These are phyloP conservation scores for Mylabris sibirica DNA, from an alignment of 2,888 invertebrate genomes.

Conservation along the genomic window DNA sequence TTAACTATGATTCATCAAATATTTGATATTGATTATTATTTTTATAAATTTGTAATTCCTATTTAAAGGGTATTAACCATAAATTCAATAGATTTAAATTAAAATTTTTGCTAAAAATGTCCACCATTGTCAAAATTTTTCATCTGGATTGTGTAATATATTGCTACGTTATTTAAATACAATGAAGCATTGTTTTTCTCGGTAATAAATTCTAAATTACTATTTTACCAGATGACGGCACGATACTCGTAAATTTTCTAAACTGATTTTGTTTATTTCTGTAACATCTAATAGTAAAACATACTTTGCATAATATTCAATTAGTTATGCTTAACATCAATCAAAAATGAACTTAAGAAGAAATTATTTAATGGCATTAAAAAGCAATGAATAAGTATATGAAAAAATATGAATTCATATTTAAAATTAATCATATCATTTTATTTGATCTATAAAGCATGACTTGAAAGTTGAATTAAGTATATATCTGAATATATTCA, in stretches of 20 bases:
- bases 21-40: neutral
- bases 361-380: too few species aligned
- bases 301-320: neutral
- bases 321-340: neutral
- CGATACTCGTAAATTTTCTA: slow-evolving; percentile 12
- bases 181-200: slow-evolving; percentile 12
- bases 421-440: neutral
- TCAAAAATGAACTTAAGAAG: neutral
- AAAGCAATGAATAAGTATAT: neutral
- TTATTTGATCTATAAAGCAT: neutral
- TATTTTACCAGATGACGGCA: slow-evolving; percentile 16
- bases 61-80: neutral
- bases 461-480: neutral
- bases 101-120: neutral
- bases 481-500: too few species aligned
- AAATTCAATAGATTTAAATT: neutral
- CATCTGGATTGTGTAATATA: neutral
- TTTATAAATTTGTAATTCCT: neutral
- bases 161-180: slow-evolving; percentile 7
- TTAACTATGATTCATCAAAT: neutral
- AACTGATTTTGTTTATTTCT: slow-evolving; percentile 9
- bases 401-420: neutral
- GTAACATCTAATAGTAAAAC: neutral
- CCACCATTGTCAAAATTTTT: neutral
- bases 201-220: slow-evolving; percentile 18